A percentile compares a stretch with the other conserved stretches of the same genome.
Conservation (phyloP, 2,888 invertebrate species). For the Cylloceria caligata region DNA sequence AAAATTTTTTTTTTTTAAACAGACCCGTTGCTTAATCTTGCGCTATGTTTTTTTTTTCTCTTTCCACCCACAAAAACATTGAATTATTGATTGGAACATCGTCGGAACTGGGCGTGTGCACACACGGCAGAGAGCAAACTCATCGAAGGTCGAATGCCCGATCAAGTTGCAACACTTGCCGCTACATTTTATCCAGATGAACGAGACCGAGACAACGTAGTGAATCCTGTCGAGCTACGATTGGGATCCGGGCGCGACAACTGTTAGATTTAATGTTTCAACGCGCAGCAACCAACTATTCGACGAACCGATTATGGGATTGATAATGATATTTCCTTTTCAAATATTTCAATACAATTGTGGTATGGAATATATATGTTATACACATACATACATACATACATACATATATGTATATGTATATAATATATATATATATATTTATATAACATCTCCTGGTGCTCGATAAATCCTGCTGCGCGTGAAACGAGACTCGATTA, state of each 20-base stretch:
- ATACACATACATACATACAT: background rate
- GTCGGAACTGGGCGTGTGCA: constrained; percentile 38
- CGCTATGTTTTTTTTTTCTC: constrained; percentile 68
- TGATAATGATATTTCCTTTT: constrained; percentile 12
- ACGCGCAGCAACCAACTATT: constrained; percentile 44
- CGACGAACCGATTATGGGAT: background rate
- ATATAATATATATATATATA: no score
- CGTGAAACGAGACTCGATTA: constrained; percentile 61
- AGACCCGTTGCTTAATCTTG: constrained; percentile 68
- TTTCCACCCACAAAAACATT: constrained; percentile 74
- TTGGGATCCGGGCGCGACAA: constrained; percentile 53
- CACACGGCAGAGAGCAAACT: constrained; percentile 72
- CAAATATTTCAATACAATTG: constrained; percentile 3
- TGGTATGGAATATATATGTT: background rate
- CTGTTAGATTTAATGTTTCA: constrained; percentile 43
- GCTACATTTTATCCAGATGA: constrained; percentile 80
- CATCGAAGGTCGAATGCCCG: constrained; percentile 79
- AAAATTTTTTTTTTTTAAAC: no score
- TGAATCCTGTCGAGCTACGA: constrained; percentile 65
- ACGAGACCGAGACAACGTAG: constrained; percentile 80
- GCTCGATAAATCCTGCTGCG: constrained; percentile 51
- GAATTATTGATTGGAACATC: constrained; percentile 77
- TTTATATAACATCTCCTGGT: constrained; percentile 8
- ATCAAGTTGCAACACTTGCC: constrained; percentile 81
- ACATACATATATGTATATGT: background rate